These are phyloP conservation scores for Cephonodes hylas DNA, from an alignment of 2,888 invertebrate genomes.

Conservation along the genomic window DNA sequence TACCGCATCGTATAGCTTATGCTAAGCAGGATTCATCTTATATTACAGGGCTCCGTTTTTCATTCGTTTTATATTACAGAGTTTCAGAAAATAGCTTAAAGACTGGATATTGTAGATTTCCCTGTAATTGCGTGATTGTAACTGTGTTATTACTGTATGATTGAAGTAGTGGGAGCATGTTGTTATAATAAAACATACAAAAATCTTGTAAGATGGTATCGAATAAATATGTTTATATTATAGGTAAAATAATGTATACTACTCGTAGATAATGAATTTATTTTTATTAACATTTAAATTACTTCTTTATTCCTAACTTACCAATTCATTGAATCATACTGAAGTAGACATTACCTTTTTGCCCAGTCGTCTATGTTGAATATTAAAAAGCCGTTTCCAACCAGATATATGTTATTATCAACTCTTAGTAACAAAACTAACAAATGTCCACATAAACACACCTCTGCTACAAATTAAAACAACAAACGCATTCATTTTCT, in stretches of 20 bases:
- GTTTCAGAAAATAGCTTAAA: constrained; percentile 37
- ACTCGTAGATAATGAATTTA: too few species aligned
- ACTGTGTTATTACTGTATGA: not conserved
- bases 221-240: too few species aligned
- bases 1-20: constrained; percentile 48
- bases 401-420: too few species aligned
- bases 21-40: constrained; percentile 59
- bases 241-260: too few species aligned
- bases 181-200: not conserved
- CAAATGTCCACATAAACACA: too few species aligned
- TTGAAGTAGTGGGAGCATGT: not conserved
- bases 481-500: not conserved
- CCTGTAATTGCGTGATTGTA: constrained; percentile 19
- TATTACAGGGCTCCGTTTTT: constrained; percentile 30
- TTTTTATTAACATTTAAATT: too few species aligned
- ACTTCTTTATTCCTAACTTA: too few species aligned
- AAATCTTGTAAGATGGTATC: too few species aligned
- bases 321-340: not conserved
- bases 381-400: not conserved
- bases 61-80: constrained; percentile 53
- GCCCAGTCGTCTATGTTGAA: too few species aligned
- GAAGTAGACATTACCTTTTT: too few species aligned
- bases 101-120: constrained; percentile 34
- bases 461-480: not conserved
- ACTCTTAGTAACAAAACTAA: too few species aligned